Evolutionary conservation across 1,140 invertebrate species (phyloP).

Genomic region (Drosophila kurseongensis): DNA sequence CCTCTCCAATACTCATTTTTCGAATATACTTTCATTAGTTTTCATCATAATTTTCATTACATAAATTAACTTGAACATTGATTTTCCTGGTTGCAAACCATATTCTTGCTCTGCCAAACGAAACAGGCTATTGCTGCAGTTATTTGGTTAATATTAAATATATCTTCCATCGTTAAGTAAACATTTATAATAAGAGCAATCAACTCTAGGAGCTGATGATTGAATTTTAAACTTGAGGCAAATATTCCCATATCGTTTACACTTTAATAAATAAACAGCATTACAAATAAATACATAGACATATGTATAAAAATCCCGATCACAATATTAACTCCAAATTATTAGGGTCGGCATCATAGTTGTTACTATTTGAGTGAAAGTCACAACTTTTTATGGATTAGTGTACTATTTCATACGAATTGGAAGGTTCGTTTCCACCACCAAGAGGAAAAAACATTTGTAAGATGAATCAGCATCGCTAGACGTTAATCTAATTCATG

Average conservation of each 20-base stretch:
- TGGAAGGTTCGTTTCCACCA: not conserved
- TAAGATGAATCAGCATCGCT: not conserved
- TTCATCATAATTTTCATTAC: not conserved
- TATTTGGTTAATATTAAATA: not conserved
- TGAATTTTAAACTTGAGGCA: not conserved
- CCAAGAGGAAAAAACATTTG: not conserved
- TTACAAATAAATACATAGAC: not conserved
- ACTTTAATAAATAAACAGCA: not conserved
- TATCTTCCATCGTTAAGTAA: not conserved
- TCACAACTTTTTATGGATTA: too few relatives aligned
- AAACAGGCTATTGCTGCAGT: not conserved
- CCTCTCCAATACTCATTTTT: not conserved
- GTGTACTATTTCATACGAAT: too few relatives aligned
- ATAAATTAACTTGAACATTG: not conserved
- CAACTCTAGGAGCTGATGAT: not conserved
- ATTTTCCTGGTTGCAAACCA: not conserved
- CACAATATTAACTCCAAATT: not conserved
- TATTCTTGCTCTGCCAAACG: not conserved
- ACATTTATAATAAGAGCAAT: not conserved
- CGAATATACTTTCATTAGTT: not conserved
- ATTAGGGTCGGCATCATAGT: too few relatives aligned
- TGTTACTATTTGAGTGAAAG: too few relatives aligned
- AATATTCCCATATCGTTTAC: not conserved
- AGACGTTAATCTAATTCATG: slow-evolving; percentile 2
- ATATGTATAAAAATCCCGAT: not conserved